Conservation (phyloP, 2,113 vertebrate genomes). For the Natator depressus region DNA sequence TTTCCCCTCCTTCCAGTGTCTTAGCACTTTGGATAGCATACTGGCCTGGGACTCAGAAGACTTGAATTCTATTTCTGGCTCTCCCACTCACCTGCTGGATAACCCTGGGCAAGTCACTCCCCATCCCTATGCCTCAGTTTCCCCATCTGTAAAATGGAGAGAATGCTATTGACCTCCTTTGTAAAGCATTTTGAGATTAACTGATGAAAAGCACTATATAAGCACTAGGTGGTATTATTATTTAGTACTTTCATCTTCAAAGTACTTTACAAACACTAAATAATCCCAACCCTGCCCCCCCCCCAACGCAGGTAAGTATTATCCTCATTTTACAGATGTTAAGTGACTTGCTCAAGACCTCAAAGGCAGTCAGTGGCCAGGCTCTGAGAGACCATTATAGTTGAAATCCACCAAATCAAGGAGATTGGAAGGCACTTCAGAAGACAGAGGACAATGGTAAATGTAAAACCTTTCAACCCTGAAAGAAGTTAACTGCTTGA, state of each 20-base stretch:
- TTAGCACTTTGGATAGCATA: background rate
- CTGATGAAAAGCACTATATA: background rate
- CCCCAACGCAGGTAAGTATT: background rate
- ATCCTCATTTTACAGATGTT: background rate
- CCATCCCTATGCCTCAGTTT: background rate
- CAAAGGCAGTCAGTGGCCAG: background rate
- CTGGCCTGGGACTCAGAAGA: background rate
- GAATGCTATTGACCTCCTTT: background rate
- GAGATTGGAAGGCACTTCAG: background rate
- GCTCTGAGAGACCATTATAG: background rate
- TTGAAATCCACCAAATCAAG: background rate
- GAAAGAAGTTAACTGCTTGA: background rate
- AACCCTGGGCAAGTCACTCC: fast-evolving
- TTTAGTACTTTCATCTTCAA: background rate
- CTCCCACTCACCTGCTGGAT: background rate
- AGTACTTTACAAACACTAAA: background rate
- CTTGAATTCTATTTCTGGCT: background rate
- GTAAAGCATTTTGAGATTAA: background rate
- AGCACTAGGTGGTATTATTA: background rate
- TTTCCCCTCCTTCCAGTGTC: background rate
- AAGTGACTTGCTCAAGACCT: background rate
- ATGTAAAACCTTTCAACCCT: background rate
- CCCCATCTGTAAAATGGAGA: background rate
- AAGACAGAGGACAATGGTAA: background rate
- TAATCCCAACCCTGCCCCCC: background rate